Conservation (phyloP, 2,888 invertebrate species). For the Diarsia dahlii region DNA sequence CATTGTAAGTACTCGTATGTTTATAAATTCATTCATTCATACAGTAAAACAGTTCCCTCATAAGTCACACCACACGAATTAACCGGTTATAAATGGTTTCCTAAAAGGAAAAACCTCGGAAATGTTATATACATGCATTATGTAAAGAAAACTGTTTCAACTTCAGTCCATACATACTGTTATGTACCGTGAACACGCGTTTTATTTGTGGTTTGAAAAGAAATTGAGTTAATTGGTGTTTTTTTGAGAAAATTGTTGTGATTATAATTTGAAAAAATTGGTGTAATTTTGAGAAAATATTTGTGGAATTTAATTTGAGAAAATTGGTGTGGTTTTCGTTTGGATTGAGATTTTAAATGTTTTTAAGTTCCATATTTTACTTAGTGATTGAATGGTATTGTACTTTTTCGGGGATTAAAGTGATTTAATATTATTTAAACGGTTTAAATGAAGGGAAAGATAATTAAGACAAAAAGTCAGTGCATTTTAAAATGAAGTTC, state of each 20-base stretch:
- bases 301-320: not conserved
- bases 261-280: not conserved
- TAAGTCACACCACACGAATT: not conserved
- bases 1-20: not conserved
- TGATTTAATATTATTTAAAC: not conserved
- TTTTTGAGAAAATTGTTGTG: not conserved
- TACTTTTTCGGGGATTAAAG: not conserved
- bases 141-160: constrained; percentile 36
- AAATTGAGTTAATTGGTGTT: not conserved
- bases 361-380: not conserved
- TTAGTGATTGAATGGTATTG: not conserved
- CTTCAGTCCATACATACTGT: constrained; percentile 30
- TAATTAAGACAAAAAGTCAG: not conserved
- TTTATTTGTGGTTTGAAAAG: not conserved
- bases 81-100: constrained; percentile 39
- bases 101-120: constrained; percentile 43
- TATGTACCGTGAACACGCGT: constrained; percentile 41
- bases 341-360: not conserved
- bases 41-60: constrained; percentile 13
- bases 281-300: not conserved
- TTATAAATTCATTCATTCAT: constrained; percentile 15
- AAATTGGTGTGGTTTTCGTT: not conserved
- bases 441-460: not conserved
- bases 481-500: constrained; percentile 45
- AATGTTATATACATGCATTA: constrained; percentile 41